Conservation (phyloP, 2,113 vertebrate species). For the Pipa parva region DNA sequence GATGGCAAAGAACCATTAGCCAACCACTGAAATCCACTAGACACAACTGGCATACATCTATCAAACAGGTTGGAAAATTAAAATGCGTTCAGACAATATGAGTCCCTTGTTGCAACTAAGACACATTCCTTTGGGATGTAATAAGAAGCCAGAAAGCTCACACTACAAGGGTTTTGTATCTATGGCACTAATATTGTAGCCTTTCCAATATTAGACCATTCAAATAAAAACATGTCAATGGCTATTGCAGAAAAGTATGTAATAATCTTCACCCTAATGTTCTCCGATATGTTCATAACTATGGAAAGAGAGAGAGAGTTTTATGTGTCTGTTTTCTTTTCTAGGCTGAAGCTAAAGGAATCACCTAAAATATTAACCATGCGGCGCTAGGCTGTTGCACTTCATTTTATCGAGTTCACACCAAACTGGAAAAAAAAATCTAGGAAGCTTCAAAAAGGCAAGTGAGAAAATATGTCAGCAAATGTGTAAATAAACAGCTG, state of each 20-base stretch:
- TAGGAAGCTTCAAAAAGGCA: constrained; percentile 63
- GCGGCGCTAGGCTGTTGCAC: constrained; percentile 48
- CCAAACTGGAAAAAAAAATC: constrained; percentile 56
- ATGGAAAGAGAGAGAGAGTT: constrained; percentile 57
- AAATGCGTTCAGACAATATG: constrained; percentile 51
- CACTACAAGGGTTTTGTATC: constrained; percentile 18
- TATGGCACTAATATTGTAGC: constrained; percentile 31
- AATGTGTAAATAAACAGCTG: constrained; percentile 76
- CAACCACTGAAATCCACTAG: constrained; percentile 46
- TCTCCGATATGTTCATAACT: constrained; percentile 48
- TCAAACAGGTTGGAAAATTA: constrained; percentile 55
- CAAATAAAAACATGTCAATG: constrained; percentile 69
- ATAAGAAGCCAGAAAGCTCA: constrained; percentile 42
- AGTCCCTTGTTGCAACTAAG: constrained; percentile 44
- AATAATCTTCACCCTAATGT: constrained; percentile 37
- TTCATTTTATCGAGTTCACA: constrained; percentile 63
- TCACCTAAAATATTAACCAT: constrained; percentile 53
- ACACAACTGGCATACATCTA: constrained; percentile 47
- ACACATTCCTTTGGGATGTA: constrained; percentile 53
- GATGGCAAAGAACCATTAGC: constrained; percentile 33
- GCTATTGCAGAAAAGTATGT: constrained; percentile 53
- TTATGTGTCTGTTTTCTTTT: constrained; percentile 43
- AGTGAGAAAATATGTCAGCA: constrained; percentile 64
- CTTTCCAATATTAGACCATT: constrained; percentile 53
- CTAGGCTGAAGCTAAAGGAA: constrained; percentile 45